Conservation (phyloP, 2,797 vertebrate species). For the Sebastes taczanowskii region DNA sequence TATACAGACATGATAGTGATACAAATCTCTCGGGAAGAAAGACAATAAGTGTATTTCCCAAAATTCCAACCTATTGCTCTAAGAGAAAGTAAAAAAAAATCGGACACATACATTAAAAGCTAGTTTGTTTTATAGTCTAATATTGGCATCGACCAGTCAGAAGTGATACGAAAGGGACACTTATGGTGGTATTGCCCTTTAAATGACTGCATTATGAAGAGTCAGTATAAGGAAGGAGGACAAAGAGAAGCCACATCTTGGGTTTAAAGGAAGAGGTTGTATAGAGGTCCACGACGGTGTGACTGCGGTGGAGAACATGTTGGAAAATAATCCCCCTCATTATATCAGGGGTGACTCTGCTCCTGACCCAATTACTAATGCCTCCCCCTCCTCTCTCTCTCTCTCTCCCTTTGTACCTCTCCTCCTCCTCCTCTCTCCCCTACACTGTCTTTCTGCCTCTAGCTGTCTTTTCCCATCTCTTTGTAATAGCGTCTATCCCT, state of each 20-base stretch:
- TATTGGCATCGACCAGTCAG: not conserved
- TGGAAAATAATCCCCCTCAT: slow-evolving; percentile 37
- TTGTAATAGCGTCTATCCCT: not conserved
- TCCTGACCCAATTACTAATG: slow-evolving; percentile 52
- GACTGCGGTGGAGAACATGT: not conserved
- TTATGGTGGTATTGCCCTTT: not conserved
- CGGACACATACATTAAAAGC: not conserved
- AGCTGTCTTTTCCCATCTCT: slow-evolving; percentile 17
- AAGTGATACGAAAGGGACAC: not conserved
- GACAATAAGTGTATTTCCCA: not conserved
- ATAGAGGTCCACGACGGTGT: not conserved
- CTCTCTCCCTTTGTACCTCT: slow-evolving; percentile 10
- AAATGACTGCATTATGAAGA: not conserved
- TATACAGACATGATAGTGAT: not conserved
- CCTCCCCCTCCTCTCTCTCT: slow-evolving; percentile 9
- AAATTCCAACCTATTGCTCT: not conserved
- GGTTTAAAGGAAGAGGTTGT: not conserved
- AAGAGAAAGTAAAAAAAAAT: not conserved
- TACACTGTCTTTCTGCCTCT: slow-evolving; percentile 14
- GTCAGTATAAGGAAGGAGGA: not conserved
- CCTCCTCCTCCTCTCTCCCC: not conserved
- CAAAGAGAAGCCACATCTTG: not conserved
- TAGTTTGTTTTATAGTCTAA: not conserved
- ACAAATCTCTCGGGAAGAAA: not conserved
- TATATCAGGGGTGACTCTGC: slow-evolving; percentile 29